A percentile compares a stretch with the other conserved stretches of the same genome.
Conservation (phyloP, 2,113 vertebrate genomes). For the Phyllostomus hastatus region DNA sequence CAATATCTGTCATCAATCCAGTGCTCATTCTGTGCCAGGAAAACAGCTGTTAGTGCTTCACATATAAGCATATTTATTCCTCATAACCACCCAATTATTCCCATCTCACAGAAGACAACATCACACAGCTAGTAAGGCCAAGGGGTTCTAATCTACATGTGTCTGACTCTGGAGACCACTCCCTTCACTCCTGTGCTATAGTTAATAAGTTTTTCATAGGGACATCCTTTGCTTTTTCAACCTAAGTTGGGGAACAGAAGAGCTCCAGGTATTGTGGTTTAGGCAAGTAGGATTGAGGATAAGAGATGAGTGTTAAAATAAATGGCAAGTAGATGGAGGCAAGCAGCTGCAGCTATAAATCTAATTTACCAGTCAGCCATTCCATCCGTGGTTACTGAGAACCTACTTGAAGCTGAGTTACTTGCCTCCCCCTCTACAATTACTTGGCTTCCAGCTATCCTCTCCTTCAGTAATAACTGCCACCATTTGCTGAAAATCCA, state of each 20-base stretch:
- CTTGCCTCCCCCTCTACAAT: background rate
- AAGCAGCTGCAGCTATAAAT: background rate
- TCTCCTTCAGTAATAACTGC: background rate
- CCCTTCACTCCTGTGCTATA: background rate
- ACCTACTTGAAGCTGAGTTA: background rate
- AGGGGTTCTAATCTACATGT: background rate
- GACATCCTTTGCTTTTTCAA: background rate
- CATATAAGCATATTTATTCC: background rate
- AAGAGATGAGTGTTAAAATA: background rate
- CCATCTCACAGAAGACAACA: conserved; percentile 13
- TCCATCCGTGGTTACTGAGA: background rate
- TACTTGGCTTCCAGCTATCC: background rate
- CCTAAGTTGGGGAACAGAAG: background rate
- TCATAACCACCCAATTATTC: background rate
- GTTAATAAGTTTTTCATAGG: background rate
- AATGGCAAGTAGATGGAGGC: background rate
- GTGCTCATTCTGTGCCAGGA: background rate
- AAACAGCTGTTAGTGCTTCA: background rate
- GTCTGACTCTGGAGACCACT: background rate
- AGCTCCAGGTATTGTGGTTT: background rate
- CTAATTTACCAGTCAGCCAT: background rate
- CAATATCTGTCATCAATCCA: background rate
- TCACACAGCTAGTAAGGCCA: background rate
- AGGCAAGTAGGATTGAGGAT: background rate
- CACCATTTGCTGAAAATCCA: background rate